phyloP scores from a whole-genome alignment of 2,888 invertebrate species.

The Eristalis arbustorum region DNA sequence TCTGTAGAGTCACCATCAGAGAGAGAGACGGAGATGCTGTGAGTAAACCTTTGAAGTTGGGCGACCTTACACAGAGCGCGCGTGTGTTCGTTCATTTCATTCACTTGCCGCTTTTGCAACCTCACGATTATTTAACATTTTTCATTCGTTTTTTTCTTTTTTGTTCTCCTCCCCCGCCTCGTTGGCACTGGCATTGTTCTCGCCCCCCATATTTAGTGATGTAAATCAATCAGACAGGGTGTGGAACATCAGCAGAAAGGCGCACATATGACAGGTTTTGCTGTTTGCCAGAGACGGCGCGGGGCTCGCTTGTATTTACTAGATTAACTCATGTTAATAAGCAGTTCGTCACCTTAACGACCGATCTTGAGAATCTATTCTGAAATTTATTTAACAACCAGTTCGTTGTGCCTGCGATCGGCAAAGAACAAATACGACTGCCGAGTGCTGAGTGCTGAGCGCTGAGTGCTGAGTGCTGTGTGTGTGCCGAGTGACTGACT shows the following conservation, averaged over 20 bases:
- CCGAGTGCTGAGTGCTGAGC: background rate
- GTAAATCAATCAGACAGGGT: slow-evolving; percentile 58
- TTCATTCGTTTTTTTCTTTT: background rate
- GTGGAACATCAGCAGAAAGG: slow-evolving; percentile 38
- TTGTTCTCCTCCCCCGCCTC: background rate
- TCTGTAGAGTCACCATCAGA: background rate
- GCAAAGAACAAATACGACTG: background rate
- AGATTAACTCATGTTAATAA: slow-evolving; percentile 48
- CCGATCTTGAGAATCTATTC: slow-evolving; percentile 30
- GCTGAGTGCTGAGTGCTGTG: too few relatives aligned
- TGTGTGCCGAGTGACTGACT: background rate
- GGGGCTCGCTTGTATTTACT: background rate
- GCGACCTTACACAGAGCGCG: slow-evolving; percentile 12
- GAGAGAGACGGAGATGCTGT: slow-evolving; percentile 11
- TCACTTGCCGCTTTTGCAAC: slow-evolving; percentile 49
- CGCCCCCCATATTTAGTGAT: slow-evolving; percentile 38
- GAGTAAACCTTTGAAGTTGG: slow-evolving; percentile 48
- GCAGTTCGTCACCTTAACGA: slow-evolving; percentile 51
- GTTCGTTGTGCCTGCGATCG: slow-evolving; percentile 32
- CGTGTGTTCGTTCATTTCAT: slow-evolving; percentile 33
- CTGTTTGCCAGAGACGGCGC: background rate
- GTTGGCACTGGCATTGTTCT: slow-evolving; percentile 19
- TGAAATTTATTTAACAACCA: slow-evolving; percentile 20
- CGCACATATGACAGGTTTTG: background rate
- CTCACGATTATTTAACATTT: slow-evolving; percentile 53